phyloP scores from a whole-genome alignment of 2,888 invertebrate species.

The Cyclophora albipunctata region DNA sequence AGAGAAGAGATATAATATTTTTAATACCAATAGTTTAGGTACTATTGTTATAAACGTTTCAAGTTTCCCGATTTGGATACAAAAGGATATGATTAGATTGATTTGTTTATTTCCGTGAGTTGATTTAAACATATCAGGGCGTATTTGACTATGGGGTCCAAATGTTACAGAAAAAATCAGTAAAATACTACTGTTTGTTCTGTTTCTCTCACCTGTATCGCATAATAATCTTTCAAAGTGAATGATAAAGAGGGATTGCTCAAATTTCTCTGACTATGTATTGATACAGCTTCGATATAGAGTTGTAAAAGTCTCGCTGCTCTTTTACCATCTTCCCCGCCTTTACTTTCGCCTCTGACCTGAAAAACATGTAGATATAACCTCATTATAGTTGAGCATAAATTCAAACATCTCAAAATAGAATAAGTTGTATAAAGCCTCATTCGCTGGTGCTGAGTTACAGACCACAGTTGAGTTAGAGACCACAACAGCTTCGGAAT shows the following conservation, averaged over 20 bases:
- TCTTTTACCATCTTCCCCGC: conserved; percentile 73
- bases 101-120: too few relatives aligned
- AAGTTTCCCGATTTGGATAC: too few relatives aligned
- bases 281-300: conserved; percentile 87
- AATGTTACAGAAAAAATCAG: too few relatives aligned
- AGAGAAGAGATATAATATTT: neutral
- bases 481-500: too few relatives aligned
- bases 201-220: conserved; percentile 75
- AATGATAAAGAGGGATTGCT: conserved; percentile 76
- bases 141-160: too few relatives aligned
- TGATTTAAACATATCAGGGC: too few relatives aligned
- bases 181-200: too few relatives aligned
- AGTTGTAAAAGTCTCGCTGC: conserved; percentile 78
- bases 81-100: too few relatives aligned
- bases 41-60: too few relatives aligned
- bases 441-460: neutral
- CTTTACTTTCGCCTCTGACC: conserved; percentile 77
- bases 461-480: too few relatives aligned
- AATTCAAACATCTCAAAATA: too few relatives aligned
- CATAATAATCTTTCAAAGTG: conserved; percentile 84
- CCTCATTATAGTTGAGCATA: too few relatives aligned
- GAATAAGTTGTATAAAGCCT: neutral
- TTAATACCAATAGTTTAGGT: neutral
- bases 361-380: conserved; percentile 23
- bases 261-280: conserved; percentile 83